Evolutionary conservation across 2,797 vertebrate species (phyloP).

Genomic region (Borostomias antarcticus): DNA sequence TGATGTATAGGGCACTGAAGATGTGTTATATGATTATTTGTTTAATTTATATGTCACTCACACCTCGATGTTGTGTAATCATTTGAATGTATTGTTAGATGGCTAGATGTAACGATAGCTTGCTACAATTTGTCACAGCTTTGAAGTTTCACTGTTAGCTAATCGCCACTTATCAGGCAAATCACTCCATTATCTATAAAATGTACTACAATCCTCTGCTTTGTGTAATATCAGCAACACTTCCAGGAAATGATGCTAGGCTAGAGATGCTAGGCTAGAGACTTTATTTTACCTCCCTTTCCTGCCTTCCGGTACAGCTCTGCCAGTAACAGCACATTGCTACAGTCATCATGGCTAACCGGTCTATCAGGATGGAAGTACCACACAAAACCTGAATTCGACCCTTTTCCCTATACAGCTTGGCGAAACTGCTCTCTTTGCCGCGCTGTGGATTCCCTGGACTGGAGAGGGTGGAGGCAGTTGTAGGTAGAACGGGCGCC

Average conservation of each 20-base stretch:
- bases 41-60: neutral
- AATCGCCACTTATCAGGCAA: neutral
- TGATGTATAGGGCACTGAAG: neutral
- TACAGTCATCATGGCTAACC: neutral
- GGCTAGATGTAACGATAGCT: no score
- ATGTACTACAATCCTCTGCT: no score
- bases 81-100: neutral
- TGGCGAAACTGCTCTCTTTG: neutral
- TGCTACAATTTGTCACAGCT: neutral
- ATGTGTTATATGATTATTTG: neutral
- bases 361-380: neutral
- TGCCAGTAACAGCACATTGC: neutral
- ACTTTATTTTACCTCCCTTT: no score
- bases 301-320: no score
- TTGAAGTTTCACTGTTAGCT: neutral
- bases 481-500: slow-evolving; percentile 10
- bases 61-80: neutral
- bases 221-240: no score
- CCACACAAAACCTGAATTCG: neutral
- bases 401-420: slow-evolving; percentile 8
- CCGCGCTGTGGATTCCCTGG: slow-evolving; percentile 31
- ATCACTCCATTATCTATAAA: neutral
- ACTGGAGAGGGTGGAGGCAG: slow-evolving; percentile 21
- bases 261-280: no score
- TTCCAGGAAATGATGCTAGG: no score